These are phyloP conservation scores for Diuraphis noxia DNA, from an alignment of 1,140 invertebrate species.

Conservation along the genomic window DNA sequence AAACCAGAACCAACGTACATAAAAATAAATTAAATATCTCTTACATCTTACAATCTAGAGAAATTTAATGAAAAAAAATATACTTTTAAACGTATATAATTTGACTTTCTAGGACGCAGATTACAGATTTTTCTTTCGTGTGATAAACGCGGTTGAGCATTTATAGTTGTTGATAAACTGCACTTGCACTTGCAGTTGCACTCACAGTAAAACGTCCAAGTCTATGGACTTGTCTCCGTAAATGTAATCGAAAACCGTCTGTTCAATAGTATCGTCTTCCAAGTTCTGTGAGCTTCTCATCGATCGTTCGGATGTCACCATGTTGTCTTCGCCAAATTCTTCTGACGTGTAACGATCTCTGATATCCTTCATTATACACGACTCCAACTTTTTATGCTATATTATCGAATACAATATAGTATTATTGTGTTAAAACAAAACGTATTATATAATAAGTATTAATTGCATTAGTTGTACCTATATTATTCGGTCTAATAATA, in stretches of 20 bases:
- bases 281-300: slow-evolving; percentile 39
- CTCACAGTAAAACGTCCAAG: slow-evolving; percentile 16
- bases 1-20: neutral
- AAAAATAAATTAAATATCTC: slow-evolving; percentile 12
- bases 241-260: slow-evolving; percentile 38
- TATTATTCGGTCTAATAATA: neutral
- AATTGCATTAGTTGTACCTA: too few relatives aligned
- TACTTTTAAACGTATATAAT: neutral
- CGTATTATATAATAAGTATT: too few relatives aligned
- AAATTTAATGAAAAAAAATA: neutral
- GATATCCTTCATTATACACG: slow-evolving; percentile 72
- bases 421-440: too few relatives aligned
- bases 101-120: neutral
- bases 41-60: neutral
- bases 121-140: neutral
- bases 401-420: neutral
- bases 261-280: slow-evolving; percentile 44
- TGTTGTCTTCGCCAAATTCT: slow-evolving; percentile 61
- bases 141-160: neutral
- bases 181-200: too few relatives aligned
- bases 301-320: slow-evolving; percentile 56
- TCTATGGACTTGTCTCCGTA: slow-evolving; percentile 40
- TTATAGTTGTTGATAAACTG: neutral
- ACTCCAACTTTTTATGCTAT: slow-evolving; percentile 69
- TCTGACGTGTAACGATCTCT: slow-evolving; percentile 66